Base-by-base conservation (phyloP, 2,797 vertebrate species). In the Orestias chungarensis region DNA sequence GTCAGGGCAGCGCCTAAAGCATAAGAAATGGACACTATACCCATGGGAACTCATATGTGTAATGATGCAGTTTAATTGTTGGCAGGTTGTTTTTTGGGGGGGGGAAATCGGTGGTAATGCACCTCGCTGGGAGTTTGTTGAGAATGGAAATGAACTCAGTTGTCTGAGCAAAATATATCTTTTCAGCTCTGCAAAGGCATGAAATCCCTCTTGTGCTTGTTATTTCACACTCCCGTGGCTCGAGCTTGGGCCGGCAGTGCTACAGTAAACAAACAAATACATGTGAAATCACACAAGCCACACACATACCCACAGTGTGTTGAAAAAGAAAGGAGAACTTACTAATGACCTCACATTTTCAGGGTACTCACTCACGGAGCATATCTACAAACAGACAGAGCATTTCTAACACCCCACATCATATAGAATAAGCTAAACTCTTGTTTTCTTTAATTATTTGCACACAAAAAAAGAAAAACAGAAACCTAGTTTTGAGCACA, bases 221-320 rank as follows among this genome's bases (percentile, higher is more conserved):
- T 95, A 95, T 95, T 94, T 94, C 92, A 93, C 93, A 94, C 92
- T 94, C 94, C 93, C 86, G 93, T 88, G 91, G 95, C 87, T 94
- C 82, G 78, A 72, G 73, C 87, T 84, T 85, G 82, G 88, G 86
- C 83, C 72, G 75, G 85, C 73, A 73, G 83, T 90, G 84, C 81
- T 75, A 82, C 66, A 33, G 83, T 91, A 91, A 92, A 93, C 86
- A 91, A 88, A 91, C 85, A 89, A 89, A 88, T 87, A 75, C 88
- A 76, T 74, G 75, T 80, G 84, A 87, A 78, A 87, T 75, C 83
- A 84, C 76, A 59, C 80, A 82, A 70, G 72, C 72, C 61, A 73
- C 70, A 70, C 70, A 64, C 75, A 68, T 59, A 68, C 29, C 67
- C 79, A 81, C 65, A 74, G 59, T 81, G 82, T 82, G 74, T 78